Conservation (phyloP, 2,113 vertebrate genomes). For the Gnathonemus longibarbis region DNA sequence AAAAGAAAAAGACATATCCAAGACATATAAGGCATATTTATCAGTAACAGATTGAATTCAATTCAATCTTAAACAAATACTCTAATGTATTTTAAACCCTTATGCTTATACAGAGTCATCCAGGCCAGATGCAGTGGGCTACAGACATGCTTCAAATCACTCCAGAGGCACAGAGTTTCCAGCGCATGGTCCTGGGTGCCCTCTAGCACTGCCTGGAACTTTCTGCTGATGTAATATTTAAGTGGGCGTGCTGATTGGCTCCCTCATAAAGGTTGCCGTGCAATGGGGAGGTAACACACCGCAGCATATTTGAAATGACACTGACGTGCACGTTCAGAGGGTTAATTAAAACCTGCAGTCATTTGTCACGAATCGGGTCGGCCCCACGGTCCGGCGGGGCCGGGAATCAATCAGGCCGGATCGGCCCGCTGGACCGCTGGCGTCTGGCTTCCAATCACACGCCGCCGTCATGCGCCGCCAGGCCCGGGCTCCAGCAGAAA, state of each 20-base stretch:
- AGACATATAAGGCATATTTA: background rate
- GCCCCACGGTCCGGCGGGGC: background rate
- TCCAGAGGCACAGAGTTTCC: background rate
- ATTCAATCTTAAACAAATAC: background rate
- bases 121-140: background rate
- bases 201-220: background rate
- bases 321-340: background rate
- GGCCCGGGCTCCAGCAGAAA: background rate
- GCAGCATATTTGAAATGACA: slow-evolving; percentile 1
- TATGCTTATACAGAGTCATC: background rate
- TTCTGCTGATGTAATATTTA: background rate
- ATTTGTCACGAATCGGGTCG: background rate
- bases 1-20: background rate
- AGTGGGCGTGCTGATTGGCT: background rate
- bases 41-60: background rate
- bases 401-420: background rate
- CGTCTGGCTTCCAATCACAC: background rate
- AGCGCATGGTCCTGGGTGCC: background rate
- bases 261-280: background rate
- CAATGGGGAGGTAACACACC: background rate
- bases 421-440: background rate
- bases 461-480: background rate
- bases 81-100: background rate
- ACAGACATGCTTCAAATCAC: background rate
- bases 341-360: slow-evolving; percentile 18